These are phyloP conservation scores for Neoarius graeffei DNA, from an alignment of 2,113 vertebrate species.

Conservation along the genomic window DNA sequence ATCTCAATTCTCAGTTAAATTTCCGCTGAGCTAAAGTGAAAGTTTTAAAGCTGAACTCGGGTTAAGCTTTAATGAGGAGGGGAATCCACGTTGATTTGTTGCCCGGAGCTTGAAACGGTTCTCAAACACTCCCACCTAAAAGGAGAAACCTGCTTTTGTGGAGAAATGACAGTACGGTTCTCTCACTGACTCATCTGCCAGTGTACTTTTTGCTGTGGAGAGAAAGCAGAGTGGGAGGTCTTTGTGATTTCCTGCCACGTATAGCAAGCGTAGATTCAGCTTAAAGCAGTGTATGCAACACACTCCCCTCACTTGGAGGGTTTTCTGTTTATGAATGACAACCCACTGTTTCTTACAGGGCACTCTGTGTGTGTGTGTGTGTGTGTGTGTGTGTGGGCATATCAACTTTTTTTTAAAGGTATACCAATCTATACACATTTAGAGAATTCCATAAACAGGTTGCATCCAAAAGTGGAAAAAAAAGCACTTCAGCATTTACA, in stretches of 20 bases:
- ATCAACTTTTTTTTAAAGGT: too few species aligned
- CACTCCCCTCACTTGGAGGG: background rate
- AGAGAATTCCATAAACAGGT: too few species aligned
- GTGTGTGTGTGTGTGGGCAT: background rate
- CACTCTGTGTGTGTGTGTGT: background rate
- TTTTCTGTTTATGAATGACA: constrained; percentile 17
- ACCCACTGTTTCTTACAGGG: background rate
- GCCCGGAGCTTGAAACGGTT: background rate
- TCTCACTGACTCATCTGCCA: constrained; percentile 40
- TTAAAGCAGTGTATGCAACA: background rate
- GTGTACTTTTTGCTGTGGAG: constrained; percentile 5
- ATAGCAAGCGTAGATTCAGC: background rate
- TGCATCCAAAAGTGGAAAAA: too few species aligned
- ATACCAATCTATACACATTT: too few species aligned
- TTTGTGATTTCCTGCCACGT: constrained; percentile 28
- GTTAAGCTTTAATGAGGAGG: constrained; percentile 10
- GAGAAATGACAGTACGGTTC: constrained; percentile 13
- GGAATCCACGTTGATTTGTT: constrained; percentile 31
- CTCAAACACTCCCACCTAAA: constrained; percentile 29
- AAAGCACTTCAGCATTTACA: too few species aligned
- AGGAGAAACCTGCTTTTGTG: background rate
- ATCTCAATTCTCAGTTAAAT: background rate
- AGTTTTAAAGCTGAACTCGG: background rate
- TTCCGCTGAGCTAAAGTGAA: constrained; percentile 34
- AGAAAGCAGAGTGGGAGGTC: constrained; percentile 32